Evolutionary conservation across 2,888 invertebrate species (phyloP), one percentile per base, ranked within the genome.

Genomic region (Strigamia transsilvanica): DNA sequence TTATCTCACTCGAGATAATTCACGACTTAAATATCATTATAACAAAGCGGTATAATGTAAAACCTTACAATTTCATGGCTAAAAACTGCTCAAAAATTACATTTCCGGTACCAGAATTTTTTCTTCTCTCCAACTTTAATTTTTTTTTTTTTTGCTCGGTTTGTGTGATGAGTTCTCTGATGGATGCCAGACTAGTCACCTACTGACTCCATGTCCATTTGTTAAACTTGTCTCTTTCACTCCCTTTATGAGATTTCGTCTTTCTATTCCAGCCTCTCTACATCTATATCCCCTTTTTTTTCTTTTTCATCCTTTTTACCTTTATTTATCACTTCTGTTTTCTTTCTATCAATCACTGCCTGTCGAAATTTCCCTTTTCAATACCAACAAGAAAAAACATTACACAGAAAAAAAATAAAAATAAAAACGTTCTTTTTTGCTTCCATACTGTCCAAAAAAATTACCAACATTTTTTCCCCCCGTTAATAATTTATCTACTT

Each of bases 261-360:
- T 73, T 73, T 32, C 73, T 32, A 56, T 56, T 56, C 56, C 18
- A 56, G n/a, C 9, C 51, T 56, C 56, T 56, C 18, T 56, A 56
- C 18, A 23, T 73, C 27, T 32, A 12, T 51, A 51, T 51, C 51
- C 51, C 15, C 12, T 6, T 10, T 10, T 73, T 32, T 73, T 66
- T 66, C 23, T 66, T 15, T 66, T 66, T 66, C 23, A 27, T 27
- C 32, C 73, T 32, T 73, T 73, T 73, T 73, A 73, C 73, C 73
- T 73, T 73, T 73, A 73, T 73, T 73, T 73, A 73, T 73, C 73
- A 32, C 73, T 32, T 27, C 13, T 32, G 73, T 27, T 73, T 73
- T n/a, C 73, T 15, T 73, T 73, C 73, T 73, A 73, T 73, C 73
- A 73, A 73, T 73, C 73, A 73, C 73, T n/a, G 73, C 73, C 73